Base-by-base conservation (phyloP, 2,797 vertebrate species). In the Ataeniobius toweri region DNA sequence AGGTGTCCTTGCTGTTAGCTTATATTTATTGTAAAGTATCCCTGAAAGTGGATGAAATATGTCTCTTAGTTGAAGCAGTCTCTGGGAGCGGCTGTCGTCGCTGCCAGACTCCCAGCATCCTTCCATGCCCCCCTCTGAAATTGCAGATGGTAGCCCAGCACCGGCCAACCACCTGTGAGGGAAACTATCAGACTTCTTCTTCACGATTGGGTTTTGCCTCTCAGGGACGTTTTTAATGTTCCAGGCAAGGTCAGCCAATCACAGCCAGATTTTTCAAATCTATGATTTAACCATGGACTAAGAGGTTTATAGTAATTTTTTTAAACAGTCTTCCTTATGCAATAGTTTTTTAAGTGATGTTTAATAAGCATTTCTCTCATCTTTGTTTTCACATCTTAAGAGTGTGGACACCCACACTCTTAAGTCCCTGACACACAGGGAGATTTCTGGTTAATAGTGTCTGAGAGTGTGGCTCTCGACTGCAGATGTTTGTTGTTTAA, bases 11-110 rank as follows among this genome's bases (percentile, higher is more conserved):
- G 90, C 81, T 86, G 0, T 74, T 75, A 78, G 81, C 72, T 76
- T 84, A 81, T 91, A 90, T 88, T 89, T 86, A 87, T 88, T 81
- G 86, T 92, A 91, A 90, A 90, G 87, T 84, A 86, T 75, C 77
- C 73, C 13, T 65, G 85, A 90, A 83, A 86, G 79, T 81, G 86
- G 89, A 83, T 91, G 92, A 90, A 91, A 83, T 90, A 89, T 90
- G 82, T 83, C 85, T 78, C 65, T 81, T 63, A 88, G 83, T 80
- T 89, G 88, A 85, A 85, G 84, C 78, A 72, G 74, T 50, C 77
- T 75, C 44, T 48, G 80, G 83, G 89, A 89, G 88, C 65, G 86
- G 81, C 84, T 82, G 84, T 84, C 74, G 70, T 89, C 58, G 1
- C 84, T 90, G 90, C 91, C 89, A 89, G 87, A 76, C 56, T 89